phyloP scores from a whole-genome alignment of 2,888 invertebrate species.

The Nemoura dubitans region DNA sequence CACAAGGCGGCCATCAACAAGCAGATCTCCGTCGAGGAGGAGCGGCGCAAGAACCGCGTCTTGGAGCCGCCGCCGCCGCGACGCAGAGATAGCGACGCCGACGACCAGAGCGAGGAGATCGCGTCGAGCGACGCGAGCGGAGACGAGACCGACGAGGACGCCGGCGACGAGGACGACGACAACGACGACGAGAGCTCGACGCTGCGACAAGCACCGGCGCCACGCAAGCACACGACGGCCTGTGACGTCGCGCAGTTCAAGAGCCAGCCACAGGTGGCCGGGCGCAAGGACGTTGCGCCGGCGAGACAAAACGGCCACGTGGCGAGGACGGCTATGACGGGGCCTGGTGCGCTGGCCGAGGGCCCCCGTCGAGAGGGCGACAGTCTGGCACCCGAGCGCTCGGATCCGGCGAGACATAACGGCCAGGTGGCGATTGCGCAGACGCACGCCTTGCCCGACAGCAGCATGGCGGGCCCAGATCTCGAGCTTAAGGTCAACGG shows the following conservation, averaged over 20 bases:
- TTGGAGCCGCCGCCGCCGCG: no score
- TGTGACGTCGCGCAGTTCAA: not conserved
- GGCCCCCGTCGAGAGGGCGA: no score
- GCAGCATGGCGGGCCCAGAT: no score
- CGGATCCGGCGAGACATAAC: not conserved
- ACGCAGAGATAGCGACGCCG: constrained; percentile 45
- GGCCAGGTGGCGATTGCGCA: not conserved
- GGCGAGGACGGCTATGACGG: no score
- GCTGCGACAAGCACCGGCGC: constrained; percentile 16
- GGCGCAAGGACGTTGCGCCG: no score
- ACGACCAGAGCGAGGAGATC: constrained; percentile 52
- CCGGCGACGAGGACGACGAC: constrained; percentile 46
- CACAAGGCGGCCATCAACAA: constrained; percentile 61
- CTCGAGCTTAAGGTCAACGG: no score
- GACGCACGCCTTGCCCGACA: not conserved
- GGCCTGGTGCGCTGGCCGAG: no score
- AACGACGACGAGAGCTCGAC: constrained; percentile 46
- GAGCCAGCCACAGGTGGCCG: not conserved
- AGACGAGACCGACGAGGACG: no score
- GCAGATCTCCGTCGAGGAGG: constrained; percentile 58
- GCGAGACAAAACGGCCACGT: no score
- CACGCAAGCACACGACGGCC: not conserved
- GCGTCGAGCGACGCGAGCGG: constrained; percentile 53
- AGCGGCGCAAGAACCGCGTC: constrained; percentile 53
- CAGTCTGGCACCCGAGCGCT: not conserved